phyloP scores from a whole-genome alignment of 2,888 invertebrate species.

The Lycophotia porphyrea region DNA sequence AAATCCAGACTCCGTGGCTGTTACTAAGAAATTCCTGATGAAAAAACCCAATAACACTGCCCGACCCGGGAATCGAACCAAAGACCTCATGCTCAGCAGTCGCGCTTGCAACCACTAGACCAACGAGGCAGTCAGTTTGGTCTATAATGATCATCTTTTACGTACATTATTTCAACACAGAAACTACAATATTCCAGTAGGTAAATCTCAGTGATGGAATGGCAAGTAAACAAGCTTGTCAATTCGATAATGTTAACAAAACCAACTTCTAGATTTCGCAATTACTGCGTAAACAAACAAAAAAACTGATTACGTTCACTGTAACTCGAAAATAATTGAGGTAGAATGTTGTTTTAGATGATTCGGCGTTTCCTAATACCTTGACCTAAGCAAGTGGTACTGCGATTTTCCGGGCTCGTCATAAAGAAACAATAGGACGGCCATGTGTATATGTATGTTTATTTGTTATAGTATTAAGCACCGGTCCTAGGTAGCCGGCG shows the following conservation, averaged over 20 bases:
- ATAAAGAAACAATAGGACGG: constrained; percentile 51
- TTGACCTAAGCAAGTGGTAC: constrained; percentile 56
- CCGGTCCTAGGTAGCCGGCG: background rate
- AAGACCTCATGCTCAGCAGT: too few species aligned
- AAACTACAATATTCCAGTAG: background rate
- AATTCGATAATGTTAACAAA: background rate
- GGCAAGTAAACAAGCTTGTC: constrained; percentile 1
- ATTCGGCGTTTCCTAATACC: constrained; percentile 56
- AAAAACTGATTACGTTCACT: constrained; percentile 43
- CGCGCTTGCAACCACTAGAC: background rate
- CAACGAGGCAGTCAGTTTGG: background rate
- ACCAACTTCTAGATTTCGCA: background rate
- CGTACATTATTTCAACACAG: background rate
- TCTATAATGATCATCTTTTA: background rate
- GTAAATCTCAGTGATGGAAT: background rate
- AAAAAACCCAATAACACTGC: too few species aligned
- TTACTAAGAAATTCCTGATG: too few species aligned
- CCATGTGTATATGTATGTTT: constrained; percentile 27
- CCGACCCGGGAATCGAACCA: too few species aligned
- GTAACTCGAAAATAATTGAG: constrained; percentile 64
- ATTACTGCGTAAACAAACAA: constrained; percentile 36
- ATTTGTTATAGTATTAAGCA: constrained; percentile 26
- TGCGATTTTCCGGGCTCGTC: constrained; percentile 53
- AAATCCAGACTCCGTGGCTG: too few species aligned
- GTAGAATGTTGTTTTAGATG: constrained; percentile 54